Base-by-base conservation (phyloP, 2,888 invertebrate genomes). In the Pseudanteris insignis region DNA sequence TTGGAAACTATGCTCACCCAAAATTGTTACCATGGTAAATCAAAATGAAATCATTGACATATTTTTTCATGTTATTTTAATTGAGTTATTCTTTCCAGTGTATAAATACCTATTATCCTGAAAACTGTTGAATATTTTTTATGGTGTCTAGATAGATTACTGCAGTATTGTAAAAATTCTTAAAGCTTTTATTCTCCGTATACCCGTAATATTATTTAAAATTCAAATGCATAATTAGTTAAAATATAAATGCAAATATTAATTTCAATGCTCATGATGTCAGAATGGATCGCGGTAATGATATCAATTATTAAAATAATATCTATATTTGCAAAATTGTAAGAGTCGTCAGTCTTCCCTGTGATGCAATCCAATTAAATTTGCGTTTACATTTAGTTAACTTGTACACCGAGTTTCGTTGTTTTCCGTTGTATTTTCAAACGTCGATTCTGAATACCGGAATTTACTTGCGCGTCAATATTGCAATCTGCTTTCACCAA, bases 201-300 rank as follows among this genome's bases (percentile, higher is more conserved):
- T n/a, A n/a, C n/a, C n/a, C n/a, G n/a, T n/a, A n/a, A n/a, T n/a
- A n/a, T n/a, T n/a, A n/a, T n/a, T n/a, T n/a, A n/a, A n/a, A n/a
- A n/a, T n/a, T n/a, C n/a, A n/a, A n/a, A n/a, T n/a, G 30, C 34
- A 34, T 51, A 29, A 59, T 59, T 59, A 46, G 51, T 59, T 51
- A 51, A n/a, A 59, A 51, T 59, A 48, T 50, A 46, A 51, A 59
- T 59, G 58, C 58, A 59, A 59, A 59, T 46, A 46, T 40, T 34
- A 59, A 59, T 59, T 59, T 59, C 51, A 59, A 59, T 51, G 58
- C 51, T 59, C 51, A 59, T 59, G 58, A 51, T 59, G 51, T 51
- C 51, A 51, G 51, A 59, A 51, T 59, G 30, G 29, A 1, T 18
- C 46, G 25, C 59, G 26, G 46, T 59, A 59, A 59, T 59, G 53